Conservation (phyloP, 2,888 invertebrate genomes). For the Mythimna vitellina region DNA sequence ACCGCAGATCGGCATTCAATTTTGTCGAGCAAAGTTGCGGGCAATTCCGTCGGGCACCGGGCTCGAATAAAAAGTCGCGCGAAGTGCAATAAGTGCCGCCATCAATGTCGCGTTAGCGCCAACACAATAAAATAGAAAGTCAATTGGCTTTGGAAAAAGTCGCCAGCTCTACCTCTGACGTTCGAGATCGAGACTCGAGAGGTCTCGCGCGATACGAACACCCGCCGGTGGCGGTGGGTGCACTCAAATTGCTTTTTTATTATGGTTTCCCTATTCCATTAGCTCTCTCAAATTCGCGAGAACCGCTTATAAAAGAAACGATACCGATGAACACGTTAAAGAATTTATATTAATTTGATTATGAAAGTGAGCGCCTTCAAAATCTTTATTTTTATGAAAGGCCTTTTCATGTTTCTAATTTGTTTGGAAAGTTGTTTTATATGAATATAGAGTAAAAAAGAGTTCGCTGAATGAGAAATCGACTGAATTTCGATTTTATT, state of each 20-base stretch:
- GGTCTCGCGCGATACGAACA: conserved; percentile 57
- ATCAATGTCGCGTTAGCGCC: conserved; percentile 88
- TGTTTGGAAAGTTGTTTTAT: conserved; percentile 58
- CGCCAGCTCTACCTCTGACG: conserved; percentile 59
- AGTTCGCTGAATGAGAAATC: conserved; percentile 23
- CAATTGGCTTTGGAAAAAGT: conserved; percentile 78
- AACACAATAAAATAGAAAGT: conserved; percentile 89
- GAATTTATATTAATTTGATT: conserved; percentile 46
- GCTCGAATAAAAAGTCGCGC: conserved; percentile 80
- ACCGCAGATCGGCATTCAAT: conserved; percentile 75
- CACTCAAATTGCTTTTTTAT: conserved; percentile 60
- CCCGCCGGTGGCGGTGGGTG: conserved; percentile 52
- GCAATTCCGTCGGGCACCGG: conserved; percentile 73
- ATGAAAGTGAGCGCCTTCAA: conserved; percentile 34
- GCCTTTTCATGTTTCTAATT: conserved; percentile 45
- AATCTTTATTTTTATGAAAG: conserved; percentile 47
- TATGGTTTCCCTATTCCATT: conserved; percentile 59
- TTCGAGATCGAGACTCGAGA: conserved; percentile 61
- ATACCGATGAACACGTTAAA: conserved; percentile 35
- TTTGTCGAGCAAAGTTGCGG: conserved; percentile 70
- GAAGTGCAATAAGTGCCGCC: conserved; percentile 88
- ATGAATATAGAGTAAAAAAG: conserved; percentile 59
- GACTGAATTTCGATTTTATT: conserved; percentile 8
- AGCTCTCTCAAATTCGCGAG: conserved; percentile 41
- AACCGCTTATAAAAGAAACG: conserved; percentile 26